Evolutionary conservation across 2,797 vertebrate species (phyloP), one percentile per base, ranked within the genome.

Genomic region (Phrynocephalus vlangalii): DNA sequence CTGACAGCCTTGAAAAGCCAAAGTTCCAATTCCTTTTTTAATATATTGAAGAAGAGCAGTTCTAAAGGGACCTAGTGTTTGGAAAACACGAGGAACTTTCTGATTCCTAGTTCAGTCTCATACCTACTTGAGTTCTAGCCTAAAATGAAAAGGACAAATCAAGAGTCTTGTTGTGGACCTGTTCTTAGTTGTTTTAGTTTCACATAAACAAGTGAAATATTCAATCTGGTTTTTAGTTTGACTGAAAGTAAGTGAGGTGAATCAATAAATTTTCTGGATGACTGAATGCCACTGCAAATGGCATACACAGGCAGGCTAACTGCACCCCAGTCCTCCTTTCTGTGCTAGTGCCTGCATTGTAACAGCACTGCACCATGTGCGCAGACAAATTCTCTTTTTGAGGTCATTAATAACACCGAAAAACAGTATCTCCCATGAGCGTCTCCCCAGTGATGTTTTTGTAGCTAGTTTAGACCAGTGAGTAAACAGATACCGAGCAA

Each of bases 391-490:
- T 88, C 73, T 88, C 52, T 88, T 48, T 79, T 60, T 80, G 88
- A 80, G 90, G 77, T 83, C 38, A 13, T 88, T 82, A 93, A 81
- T 44, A 76, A 84, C 82, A 87, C 38, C 52, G 78, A 82, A 90
- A 95, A 91, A 72, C 71, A 83, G 10, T 81, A 50, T 82, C 81
- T 93, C 85, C 38, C 72, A 50, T 82, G 84, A 88, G 81, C 30
- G 50, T 24, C 44, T 90, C 79, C 73, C 72, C 7, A 33, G 86
- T 30, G n/a, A 44, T 90, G 75, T 16, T 90, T 68, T 80, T 88
- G 56, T 5, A n/a, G 88, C 87, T 75, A 79, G 16, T 38, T 10
- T 8, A 89, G 38, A 75, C 33, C 71, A 88, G 16, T 67, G 89
- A 92, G 91, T 83, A 91, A 93, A 50, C 77, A 87, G 75, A 33